These are phyloP conservation scores for Hyla sarda DNA, from an alignment of 2,113 vertebrate genomes.

Conservation along the genomic window DNA sequence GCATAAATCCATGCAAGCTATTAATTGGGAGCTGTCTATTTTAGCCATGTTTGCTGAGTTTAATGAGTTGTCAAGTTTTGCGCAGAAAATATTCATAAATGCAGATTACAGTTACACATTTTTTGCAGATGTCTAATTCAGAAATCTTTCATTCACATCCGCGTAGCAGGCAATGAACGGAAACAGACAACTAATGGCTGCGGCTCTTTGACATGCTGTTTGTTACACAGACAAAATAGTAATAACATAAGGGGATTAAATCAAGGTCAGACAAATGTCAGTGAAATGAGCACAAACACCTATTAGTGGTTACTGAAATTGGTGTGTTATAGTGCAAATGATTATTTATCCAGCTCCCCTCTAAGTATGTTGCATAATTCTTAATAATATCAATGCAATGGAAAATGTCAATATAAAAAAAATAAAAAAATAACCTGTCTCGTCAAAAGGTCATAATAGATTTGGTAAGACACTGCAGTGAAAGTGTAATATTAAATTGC, in stretches of 20 bases:
- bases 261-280: slow-evolving; percentile 22
- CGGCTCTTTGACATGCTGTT: neutral
- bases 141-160: neutral
- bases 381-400: neutral
- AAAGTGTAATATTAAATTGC: no score
- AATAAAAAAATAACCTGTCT: neutral
- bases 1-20: no score
- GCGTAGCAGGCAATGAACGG: neutral
- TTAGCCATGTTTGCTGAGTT: neutral
- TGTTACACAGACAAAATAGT: neutral
- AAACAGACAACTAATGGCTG: neutral
- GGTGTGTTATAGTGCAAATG: neutral
- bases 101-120: neutral
- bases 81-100: neutral
- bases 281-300: neutral
- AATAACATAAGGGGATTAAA: slow-evolving; percentile 23
- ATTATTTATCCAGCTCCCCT: neutral
- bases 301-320: neutral
- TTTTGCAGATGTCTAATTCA: neutral
- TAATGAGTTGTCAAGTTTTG: neutral
- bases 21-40: no score
- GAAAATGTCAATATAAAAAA: neutral
- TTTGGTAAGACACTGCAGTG: no score
- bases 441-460: neutral
- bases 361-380: neutral